Base-by-base conservation (phyloP, 2,797 vertebrate species). In the Malacoctenus gilli region DNA sequence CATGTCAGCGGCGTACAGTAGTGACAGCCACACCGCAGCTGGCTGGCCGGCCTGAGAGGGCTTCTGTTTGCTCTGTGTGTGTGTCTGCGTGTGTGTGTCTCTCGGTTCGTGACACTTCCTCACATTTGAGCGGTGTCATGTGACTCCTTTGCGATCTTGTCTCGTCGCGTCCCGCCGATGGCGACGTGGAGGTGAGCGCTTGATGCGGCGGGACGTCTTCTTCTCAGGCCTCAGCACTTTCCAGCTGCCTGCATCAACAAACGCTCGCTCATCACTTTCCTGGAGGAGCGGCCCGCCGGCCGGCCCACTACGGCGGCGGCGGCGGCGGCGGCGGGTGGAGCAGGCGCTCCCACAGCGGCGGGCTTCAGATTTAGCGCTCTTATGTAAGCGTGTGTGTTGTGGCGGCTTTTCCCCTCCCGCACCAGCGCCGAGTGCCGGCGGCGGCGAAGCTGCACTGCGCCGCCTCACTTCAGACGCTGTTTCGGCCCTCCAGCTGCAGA, bases 331-430 rank as follows among this genome's bases (percentile, higher is more conserved):
- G 25, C 6, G 9, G 25, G 9, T 9, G 2, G 8, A 68, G 58
- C 54, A 72, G 68, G 78, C 21, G 4, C 48, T 66, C 47, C 50
- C 21, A 53, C 62, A 41, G 67, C 62, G 59, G 50, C 68, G 69
- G 64, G 38, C 68, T 64, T 51, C 53, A 23, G 74, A 39, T 78
- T 80, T 70, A 73, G 49, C 70, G 42, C 22, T 36, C 13, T 87
- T 86, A 81, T 70, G 72, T 82, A 88, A 87, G 66, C 0, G 76
- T 83, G 79, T 84, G 68, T 67, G 60, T 65, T 68, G 40, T 56
- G 61, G 69, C 69, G 70, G 63, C 72, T 79, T 75, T 64, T 75
- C 39, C 46, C 58, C 77, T 59, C 18, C 70, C 53, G 70, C 75
- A 77, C 54, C 52, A 67, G 70, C 75, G 76, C 54, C 52, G 65